Percentiles rank a stretch among this genome's conserved stretches.
Conservation (phyloP, 2,888 invertebrate species). For the Pherbina coryleti region DNA sequence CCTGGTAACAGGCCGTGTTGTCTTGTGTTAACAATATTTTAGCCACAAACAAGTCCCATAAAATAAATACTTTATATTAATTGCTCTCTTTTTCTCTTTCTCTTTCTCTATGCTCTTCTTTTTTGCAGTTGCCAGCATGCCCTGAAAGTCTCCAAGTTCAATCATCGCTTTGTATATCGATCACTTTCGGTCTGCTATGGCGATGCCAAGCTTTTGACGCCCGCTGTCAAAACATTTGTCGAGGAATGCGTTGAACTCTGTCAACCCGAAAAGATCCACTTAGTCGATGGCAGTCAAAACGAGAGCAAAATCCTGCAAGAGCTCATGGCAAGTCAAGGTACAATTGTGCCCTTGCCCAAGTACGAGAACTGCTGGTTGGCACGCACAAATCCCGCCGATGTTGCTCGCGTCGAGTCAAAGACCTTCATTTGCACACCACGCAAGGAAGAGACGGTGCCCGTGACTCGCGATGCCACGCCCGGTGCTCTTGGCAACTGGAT, state of each 20-base stretch:
- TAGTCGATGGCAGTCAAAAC: constrained; percentile 91
- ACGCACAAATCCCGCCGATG: constrained; percentile 96
- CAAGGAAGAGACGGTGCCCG: constrained; percentile 86
- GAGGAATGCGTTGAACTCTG: constrained; percentile 86
- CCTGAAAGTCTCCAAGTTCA: constrained; percentile 38
- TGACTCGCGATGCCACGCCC: constrained; percentile 80
- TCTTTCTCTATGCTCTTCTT: constrained; percentile 28
- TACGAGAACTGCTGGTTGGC: constrained; percentile 96
- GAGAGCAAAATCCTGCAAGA: constrained; percentile 83
- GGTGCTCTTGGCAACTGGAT: constrained; percentile 96
- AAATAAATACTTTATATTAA: not conserved
- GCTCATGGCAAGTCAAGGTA: constrained; percentile 83
- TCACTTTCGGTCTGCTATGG: constrained; percentile 65
- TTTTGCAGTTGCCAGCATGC: constrained; percentile 40
- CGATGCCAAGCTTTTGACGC: constrained; percentile 69
- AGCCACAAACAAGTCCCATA: not conserved
- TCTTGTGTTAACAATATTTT: too few relatives aligned
- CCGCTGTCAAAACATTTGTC: constrained; percentile 75
- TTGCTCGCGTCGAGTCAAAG: constrained; percentile 95
- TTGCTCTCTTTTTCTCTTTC: not conserved
- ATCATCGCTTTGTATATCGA: constrained; percentile 54
- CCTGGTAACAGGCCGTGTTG: too few relatives aligned
- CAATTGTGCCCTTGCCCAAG: constrained; percentile 83
- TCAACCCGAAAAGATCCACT: constrained; percentile 87
- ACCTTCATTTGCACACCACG: constrained; percentile 93